Evolutionary conservation across 2,888 invertebrate species (phyloP), one percentile per base, ranked within the genome.

Genomic region (Gymnocheta viridis): DNA sequence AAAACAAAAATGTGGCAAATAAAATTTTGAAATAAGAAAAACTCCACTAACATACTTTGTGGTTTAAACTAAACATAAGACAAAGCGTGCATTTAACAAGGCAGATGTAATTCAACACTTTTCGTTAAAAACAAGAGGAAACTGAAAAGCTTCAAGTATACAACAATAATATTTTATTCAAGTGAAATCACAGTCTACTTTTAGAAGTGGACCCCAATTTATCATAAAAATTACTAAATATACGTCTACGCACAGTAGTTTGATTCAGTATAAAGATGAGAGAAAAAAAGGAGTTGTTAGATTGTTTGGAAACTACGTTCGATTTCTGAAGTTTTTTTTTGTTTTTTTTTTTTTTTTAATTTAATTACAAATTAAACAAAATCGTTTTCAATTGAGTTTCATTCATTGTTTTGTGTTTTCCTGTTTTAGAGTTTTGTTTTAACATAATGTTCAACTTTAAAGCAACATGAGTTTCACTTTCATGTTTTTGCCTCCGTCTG

Each of bases 31-130:
- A 60, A 29, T 35, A 70, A 5, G 1, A 72, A 82, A 72, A 58
- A 47, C 49, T 58, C 82, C 72, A 82, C 72, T 82, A 82, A 82
- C 82, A 82, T 66, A 82, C 51, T 67, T 77, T 51, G 22, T 38
- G 9, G 29, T 32, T 64, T 32, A 41, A 41, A 70, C 22, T 35
- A 79, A 72, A 41, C 38, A 29, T 0, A 3, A 56, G 29, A 32
- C n/a, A 10, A 32, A 64, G 6, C 17, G 32, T 19, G 32, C 62
- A 70, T 69, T 74, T 22, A 29, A 5, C 49, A 51, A 17, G n/a
- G 67, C 54, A 62, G 62, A 81, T 64, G 74, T 47, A 62, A 62
- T 27, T 54, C 6, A 17, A 1, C 17, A 6, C 47, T 1, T 0
- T 47, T 17, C n/a, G 5, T 47, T 41, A 4, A 24, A 6, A 51